Conservation (phyloP, 2,888 invertebrate species). For the Catocala nupta region DNA sequence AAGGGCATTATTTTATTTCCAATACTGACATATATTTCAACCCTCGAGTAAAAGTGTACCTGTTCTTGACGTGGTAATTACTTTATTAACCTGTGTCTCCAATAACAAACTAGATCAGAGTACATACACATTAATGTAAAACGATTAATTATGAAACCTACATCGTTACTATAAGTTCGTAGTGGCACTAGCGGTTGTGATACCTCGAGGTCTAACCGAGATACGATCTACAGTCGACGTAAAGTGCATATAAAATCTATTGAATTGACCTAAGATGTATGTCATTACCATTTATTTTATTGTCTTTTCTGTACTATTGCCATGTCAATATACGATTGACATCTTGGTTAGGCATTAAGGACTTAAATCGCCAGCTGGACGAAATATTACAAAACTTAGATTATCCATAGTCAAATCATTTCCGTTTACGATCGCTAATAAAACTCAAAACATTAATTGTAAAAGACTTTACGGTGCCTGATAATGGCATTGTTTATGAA, state of each 20-base stretch:
- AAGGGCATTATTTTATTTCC: conserved; percentile 54
- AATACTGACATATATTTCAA: conserved; percentile 49
- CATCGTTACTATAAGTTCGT: no score
- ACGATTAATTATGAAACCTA: no score
- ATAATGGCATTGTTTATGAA: not conserved
- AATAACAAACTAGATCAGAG: conserved; percentile 9
- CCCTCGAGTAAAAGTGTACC: conserved; percentile 34
- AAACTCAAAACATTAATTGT: conserved; percentile 1
- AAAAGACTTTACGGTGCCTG: not conserved
- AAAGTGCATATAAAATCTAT: no score
- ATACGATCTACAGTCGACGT: no score
- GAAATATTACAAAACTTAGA: conserved; percentile 12
- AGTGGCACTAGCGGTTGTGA: no score
- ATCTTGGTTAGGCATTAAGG: no score
- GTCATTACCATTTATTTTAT: no score
- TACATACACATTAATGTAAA: not conserved
- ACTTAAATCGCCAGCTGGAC: not conserved
- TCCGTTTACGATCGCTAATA: conserved; percentile 2
- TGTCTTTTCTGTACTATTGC: no score
- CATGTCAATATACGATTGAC: no score
- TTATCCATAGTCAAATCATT: not conserved
- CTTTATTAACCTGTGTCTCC: conserved; percentile 21
- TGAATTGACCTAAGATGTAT: no score
- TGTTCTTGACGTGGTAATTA: conserved; percentile 15
- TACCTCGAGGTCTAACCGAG: no score